Evolutionary conservation across 2,113 vertebrate genomes (phyloP).

Genomic region (Archilochus colubris): DNA sequence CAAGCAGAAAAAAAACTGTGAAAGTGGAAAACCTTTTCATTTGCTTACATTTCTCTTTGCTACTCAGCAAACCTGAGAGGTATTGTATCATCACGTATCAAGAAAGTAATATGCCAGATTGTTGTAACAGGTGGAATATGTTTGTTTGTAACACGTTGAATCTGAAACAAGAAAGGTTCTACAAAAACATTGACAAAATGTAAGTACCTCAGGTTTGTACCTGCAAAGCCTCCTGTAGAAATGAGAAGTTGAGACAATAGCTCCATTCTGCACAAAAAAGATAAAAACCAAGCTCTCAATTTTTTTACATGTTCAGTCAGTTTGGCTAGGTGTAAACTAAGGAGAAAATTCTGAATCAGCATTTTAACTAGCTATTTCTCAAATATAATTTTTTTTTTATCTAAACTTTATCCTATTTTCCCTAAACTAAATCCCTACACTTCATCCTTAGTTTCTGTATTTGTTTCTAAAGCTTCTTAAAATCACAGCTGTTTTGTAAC

Average conservation of each 20-base stretch:
- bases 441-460: not conserved
- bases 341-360: not conserved
- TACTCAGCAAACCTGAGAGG: conserved; percentile 77
- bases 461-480: not conserved
- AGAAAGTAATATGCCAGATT: conserved; percentile 78
- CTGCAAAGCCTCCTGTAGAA: not conserved
- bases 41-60: conserved; percentile 79
- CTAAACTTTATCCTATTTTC: not conserved
- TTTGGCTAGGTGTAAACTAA: not conserved
- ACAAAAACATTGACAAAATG: conserved; percentile 62
- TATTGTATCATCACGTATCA: conserved; percentile 78
- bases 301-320: not conserved
- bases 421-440: not conserved
- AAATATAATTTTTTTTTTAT: not conserved
- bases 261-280: not conserved
- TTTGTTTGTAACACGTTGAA: conserved; percentile 75
- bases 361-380: not conserved
- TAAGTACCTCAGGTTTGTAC: conserved; percentile 42
- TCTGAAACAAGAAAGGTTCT: conserved; percentile 69
- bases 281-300: not conserved
- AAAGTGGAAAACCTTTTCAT: conserved; percentile 76
- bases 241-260: not conserved
- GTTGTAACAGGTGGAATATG: conserved; percentile 78
- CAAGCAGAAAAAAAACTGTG: conserved; percentile 74
- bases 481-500: not conserved